Conservation (phyloP, 2,888 invertebrate genomes). For the Branchipolynoe longqiensis region DNA sequence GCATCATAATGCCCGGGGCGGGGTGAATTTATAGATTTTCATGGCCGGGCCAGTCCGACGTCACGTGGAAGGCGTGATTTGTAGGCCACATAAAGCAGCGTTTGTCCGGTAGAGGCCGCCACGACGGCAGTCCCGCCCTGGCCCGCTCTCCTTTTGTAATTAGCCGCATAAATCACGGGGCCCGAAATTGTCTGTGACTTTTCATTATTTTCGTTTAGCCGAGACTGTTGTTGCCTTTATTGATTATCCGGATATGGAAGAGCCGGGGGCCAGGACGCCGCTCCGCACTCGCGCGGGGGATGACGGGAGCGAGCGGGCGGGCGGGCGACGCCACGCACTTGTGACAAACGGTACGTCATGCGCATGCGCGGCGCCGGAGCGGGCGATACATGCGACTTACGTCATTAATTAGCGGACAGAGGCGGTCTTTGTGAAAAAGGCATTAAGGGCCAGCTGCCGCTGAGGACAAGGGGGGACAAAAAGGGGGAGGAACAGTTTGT, state of each 20-base stretch:
- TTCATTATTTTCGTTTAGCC: constrained; percentile 47
- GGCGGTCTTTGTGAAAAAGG: constrained; percentile 10
- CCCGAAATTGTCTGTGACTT: constrained; percentile 49
- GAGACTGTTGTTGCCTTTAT: constrained; percentile 49
- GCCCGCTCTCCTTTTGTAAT: constrained; percentile 44
- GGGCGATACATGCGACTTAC: constrained; percentile 22
- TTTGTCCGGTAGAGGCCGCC: constrained; percentile 37
- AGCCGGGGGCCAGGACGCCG: no score
- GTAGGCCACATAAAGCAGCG: constrained; percentile 33
- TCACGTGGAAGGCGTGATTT: constrained; percentile 38
- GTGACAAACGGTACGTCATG: constrained; percentile 43
- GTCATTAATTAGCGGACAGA: constrained; percentile 25
- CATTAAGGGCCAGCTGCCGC: neutral
- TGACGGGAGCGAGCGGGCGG: constrained; percentile 43
- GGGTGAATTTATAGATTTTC: constrained; percentile 46
- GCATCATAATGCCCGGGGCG: constrained; percentile 37
- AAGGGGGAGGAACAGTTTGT: neutral
- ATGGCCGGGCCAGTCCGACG: constrained; percentile 40
- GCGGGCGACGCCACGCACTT: constrained; percentile 21
- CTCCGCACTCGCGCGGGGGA: constrained; percentile 27
- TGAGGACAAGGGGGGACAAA: constrained; percentile 1
- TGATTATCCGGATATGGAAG: constrained; percentile 33
- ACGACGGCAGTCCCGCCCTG: neutral
- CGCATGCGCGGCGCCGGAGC: constrained; percentile 7
- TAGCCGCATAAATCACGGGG: constrained; percentile 36